Evolutionary conservation across 30 jellyfish, hydroid and myxozoan species (phyloP).

Genomic region (Turritopsis rubra): DNA sequence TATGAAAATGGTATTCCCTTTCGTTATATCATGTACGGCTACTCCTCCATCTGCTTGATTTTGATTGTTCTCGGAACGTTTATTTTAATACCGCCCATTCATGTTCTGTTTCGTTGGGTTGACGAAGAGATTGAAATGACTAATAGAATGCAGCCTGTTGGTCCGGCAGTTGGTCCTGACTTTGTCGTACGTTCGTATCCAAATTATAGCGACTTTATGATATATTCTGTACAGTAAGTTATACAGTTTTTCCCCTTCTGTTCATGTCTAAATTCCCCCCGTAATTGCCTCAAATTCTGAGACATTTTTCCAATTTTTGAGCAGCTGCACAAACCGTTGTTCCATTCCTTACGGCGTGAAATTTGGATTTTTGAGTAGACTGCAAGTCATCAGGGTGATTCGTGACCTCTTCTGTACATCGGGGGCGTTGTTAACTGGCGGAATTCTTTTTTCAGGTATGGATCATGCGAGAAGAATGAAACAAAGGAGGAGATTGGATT

Average conservation of each 20-base stretch:
- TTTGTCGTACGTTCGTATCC: conserved; percentile 29
- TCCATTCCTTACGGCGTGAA: too few relatives aligned
- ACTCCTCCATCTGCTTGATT: conserved; percentile 36
- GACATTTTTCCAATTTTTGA: too few relatives aligned
- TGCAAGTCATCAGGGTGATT: too few relatives aligned
- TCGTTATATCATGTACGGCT: conserved; percentile 45
- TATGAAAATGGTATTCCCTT: conserved; percentile 58
- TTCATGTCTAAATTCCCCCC: background rate
- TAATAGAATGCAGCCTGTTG: background rate
- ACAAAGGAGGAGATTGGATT: background rate
- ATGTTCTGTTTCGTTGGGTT: conserved; percentile 20
- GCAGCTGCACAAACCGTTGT: too few relatives aligned
- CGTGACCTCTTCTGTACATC: too few relatives aligned
- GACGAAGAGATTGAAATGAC: conserved; percentile 18
- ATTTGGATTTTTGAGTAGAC: too few relatives aligned
- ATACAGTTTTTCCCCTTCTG: background rate
- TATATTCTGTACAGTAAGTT: background rate
- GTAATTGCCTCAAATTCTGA: too few relatives aligned
- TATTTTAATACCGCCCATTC: conserved; percentile 47
- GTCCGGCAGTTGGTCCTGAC: conserved; percentile 31
- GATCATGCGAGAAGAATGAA: background rate
- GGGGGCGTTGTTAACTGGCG: too few relatives aligned
- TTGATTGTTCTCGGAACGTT: conserved; percentile 34
- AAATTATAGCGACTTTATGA: background rate
- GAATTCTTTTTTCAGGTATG: background rate